Evolutionary conservation across 2,888 invertebrate genomes (phyloP).

Genomic region (Cosmopolites sordidus): DNA sequence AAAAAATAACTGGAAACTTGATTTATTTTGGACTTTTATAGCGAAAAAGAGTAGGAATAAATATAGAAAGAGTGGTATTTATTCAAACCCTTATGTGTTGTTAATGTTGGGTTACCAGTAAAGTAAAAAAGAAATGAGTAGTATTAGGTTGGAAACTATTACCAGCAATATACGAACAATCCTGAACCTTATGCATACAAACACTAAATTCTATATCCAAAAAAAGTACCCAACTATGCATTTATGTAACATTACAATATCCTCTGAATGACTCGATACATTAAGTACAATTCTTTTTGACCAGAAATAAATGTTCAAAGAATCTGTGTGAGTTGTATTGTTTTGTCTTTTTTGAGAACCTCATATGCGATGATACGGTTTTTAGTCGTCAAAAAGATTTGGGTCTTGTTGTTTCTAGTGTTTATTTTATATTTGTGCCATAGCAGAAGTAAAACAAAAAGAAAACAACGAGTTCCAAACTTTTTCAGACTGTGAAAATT

Average conservation of each 20-base stretch:
- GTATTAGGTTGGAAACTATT: conserved; percentile 5
- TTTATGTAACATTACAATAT: conserved; percentile 12
- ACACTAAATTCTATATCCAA: conserved; percentile 13
- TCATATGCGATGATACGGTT: conserved; percentile 2
- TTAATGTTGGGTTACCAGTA: too few relatives aligned
- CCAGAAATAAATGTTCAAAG: conserved; percentile 10
- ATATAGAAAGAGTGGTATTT: too few relatives aligned
- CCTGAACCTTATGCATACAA: conserved; percentile 15
- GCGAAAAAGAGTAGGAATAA: too few relatives aligned
- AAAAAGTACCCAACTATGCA: conserved; percentile 11
- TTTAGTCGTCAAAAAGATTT: conserved; percentile 15
- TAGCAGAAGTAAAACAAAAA: background rate
- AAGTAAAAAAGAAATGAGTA: too few relatives aligned
- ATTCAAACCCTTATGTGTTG: too few relatives aligned
- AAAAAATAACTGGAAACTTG: too few relatives aligned
- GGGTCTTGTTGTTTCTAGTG: conserved; percentile 14
- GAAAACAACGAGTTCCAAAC: conserved; percentile 15
- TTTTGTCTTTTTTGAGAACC: conserved; percentile 12
- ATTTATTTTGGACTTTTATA: too few relatives aligned
- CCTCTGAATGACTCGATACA: conserved; percentile 12
- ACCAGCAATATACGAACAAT: conserved; percentile 11
- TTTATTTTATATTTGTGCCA: too few relatives aligned
- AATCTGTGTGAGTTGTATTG: too few relatives aligned
- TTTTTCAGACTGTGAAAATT: conserved; percentile 25
- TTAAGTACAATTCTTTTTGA: too few relatives aligned